Evolutionary conservation across 2,888 invertebrate species (phyloP).

Genomic region (Mimas tiliae): DNA sequence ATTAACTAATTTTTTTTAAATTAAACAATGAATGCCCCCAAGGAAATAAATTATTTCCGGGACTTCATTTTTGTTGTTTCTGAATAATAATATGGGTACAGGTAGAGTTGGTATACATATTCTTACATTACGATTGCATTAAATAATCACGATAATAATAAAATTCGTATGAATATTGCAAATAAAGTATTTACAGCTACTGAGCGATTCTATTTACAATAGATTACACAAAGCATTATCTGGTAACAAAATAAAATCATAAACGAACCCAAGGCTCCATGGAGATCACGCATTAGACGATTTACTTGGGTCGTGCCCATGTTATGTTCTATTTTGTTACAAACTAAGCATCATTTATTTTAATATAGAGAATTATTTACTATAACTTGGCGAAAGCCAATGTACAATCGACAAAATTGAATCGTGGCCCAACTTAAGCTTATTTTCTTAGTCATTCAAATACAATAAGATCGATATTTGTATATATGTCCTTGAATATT

Average conservation of each 20-base stretch:
- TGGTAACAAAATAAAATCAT: constrained; percentile 21
- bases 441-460: too few species aligned
- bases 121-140: neutral
- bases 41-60: too few species aligned
- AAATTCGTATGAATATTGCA: neutral
- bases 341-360: neutral
- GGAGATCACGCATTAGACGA: constrained; percentile 14
- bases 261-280: constrained; percentile 1
- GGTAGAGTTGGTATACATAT: too few species aligned
- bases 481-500: too few species aligned
- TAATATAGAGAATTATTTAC: neutral
- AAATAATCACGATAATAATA: neutral
- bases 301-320: constrained; percentile 13
- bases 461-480: too few species aligned
- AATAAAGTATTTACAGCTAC: constrained; percentile 5
- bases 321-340: neutral
- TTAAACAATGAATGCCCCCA: too few species aligned
- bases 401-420: too few species aligned
- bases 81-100: too few species aligned
- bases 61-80: too few species aligned
- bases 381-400: neutral
- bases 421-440: too few species aligned
- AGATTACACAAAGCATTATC: constrained; percentile 6
- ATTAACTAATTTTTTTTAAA: too few species aligned
- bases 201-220: constrained; percentile 11